phyloP scores from a whole-genome alignment of 2,113 vertebrate genomes.

The Ammodytes dubius region DNA sequence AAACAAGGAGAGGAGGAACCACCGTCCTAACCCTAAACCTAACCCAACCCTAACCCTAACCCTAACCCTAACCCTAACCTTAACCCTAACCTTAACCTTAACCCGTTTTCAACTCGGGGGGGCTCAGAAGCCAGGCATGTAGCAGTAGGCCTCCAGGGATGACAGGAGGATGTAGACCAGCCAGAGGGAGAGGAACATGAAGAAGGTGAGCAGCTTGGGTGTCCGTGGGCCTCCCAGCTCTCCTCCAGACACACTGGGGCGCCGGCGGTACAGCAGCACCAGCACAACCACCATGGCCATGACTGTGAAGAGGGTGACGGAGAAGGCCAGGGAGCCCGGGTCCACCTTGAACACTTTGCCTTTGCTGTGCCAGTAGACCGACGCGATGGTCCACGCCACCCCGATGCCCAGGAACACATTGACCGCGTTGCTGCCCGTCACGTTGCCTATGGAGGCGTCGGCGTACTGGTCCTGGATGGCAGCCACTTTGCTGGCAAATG shows the following conservation, averaged over 20 bases:
- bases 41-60: too few species aligned
- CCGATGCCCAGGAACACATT: constrained; percentile 91
- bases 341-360: constrained; percentile 83
- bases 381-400: constrained; percentile 89
- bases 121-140: constrained; percentile 85
- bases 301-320: constrained; percentile 88
- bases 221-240: constrained; percentile 88
- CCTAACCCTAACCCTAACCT: too few species aligned
- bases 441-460: constrained; percentile 89
- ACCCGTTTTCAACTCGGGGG: too few species aligned
- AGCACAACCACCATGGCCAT: constrained; percentile 81
- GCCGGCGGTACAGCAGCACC: constrained; percentile 86
- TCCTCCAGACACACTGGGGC: constrained; percentile 79
- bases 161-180: constrained; percentile 87
- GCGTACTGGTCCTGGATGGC: constrained; percentile 90
- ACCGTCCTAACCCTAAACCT: too few species aligned
- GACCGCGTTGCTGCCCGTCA: constrained; percentile 90
- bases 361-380: constrained; percentile 86
- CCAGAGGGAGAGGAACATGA: constrained; percentile 86
- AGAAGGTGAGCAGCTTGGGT: constrained; percentile 85
- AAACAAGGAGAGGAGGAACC: constrained; percentile 57
- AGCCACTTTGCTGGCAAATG: constrained; percentile 89
- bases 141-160: constrained; percentile 88
- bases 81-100: too few species aligned
- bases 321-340: constrained; percentile 88